phyloP scores from a whole-genome alignment of 2,113 vertebrate species.

The Psilopsiagon aymara region DNA sequence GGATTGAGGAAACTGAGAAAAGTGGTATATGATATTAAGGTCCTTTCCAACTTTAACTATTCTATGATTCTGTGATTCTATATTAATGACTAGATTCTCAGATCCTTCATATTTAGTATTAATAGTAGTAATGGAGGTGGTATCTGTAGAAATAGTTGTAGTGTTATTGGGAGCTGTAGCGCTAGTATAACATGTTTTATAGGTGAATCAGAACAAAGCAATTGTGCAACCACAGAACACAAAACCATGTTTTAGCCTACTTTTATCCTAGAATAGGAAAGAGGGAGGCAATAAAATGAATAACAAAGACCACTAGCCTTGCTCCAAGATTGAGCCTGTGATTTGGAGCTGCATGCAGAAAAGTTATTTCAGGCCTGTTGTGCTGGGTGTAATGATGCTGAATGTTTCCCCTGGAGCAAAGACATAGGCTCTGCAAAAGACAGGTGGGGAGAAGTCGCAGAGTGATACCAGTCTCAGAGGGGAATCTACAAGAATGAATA shows the following conservation, averaged over 20 bases:
- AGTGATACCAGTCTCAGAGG: fast-evolving
- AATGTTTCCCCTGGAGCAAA: not conserved
- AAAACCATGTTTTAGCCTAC: not conserved
- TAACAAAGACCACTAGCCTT: not conserved
- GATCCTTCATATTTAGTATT: not conserved
- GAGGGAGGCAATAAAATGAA: not conserved
- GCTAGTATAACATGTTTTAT: not conserved
- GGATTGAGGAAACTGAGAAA: not conserved
- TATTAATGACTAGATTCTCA: not conserved
- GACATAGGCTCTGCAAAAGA: fast-evolving
- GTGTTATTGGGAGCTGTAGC: not conserved
- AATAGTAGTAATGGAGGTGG: not conserved
- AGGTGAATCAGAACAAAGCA: not conserved
- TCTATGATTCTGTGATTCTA: no score
- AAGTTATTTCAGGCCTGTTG: not conserved
- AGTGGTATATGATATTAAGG: not conserved
- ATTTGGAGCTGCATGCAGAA: not conserved
- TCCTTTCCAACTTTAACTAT: no score
- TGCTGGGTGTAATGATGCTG: not conserved
- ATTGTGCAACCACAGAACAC: not conserved
- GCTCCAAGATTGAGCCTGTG: not conserved
- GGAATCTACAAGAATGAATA: not conserved
- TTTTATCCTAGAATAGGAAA: not conserved
- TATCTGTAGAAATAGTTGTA: not conserved
- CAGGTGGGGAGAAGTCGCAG: fast-evolving